Conservation (phyloP, 2,888 invertebrate species). For the Axea sp. region DNA sequence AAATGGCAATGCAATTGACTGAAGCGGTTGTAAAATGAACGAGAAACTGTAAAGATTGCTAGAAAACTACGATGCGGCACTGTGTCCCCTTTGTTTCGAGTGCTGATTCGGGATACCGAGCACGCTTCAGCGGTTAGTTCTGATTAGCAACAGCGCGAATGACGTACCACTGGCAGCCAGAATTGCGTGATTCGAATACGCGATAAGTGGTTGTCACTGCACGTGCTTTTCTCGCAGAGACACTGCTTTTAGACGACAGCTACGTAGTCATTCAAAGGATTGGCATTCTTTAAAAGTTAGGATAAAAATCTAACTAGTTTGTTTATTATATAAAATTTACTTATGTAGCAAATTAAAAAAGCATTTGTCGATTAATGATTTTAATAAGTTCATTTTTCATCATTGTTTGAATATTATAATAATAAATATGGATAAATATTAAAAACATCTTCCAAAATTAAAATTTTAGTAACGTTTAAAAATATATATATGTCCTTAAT, state of each 20-base stretch:
- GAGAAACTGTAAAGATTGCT: slow-evolving; percentile 71
- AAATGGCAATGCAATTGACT: slow-evolving; percentile 38
- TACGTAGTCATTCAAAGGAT: slow-evolving; percentile 2
- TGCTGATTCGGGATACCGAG: slow-evolving; percentile 71
- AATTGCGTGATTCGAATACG: slow-evolving; percentile 77
- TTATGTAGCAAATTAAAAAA: too few relatives aligned
- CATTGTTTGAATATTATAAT: too few relatives aligned
- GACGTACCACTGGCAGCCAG: slow-evolving; percentile 78
- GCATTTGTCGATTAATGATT: too few relatives aligned
- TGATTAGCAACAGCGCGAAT: slow-evolving; percentile 79
- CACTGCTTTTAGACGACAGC: slow-evolving; percentile 21
- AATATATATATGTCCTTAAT: too few relatives aligned
- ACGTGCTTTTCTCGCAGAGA: slow-evolving; percentile 25
- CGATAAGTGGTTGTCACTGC: slow-evolving; percentile 55
- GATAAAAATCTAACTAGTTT: too few relatives aligned
- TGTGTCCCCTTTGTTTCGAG: slow-evolving; percentile 62
- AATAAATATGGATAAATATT: too few relatives aligned
- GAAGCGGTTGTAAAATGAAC: slow-evolving; percentile 64
- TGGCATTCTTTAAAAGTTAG: slow-evolving; percentile 2
- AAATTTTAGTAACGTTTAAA: too few relatives aligned
- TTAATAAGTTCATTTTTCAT: too few relatives aligned
- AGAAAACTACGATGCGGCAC: slow-evolving; percentile 60
- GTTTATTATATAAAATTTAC: too few relatives aligned
- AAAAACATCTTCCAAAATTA: too few relatives aligned
- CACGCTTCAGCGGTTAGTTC: slow-evolving; percentile 79